phyloP scores from a whole-genome alignment of 1,140 invertebrate species.

The Drosophila virilis region DNA sequence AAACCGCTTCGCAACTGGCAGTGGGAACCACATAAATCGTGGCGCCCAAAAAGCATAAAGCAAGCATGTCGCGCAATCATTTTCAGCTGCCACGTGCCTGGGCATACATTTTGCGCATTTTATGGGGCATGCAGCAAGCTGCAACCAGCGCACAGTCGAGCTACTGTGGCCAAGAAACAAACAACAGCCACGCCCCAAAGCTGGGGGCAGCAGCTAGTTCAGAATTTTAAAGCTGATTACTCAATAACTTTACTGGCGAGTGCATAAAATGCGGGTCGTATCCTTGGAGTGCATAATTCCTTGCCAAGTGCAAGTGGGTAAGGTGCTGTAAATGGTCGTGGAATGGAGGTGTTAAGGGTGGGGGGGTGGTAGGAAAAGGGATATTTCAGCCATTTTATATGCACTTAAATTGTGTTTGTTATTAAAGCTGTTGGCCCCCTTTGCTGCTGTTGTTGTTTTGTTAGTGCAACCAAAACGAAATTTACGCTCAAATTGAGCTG shows the following conservation, averaged over 20 bases:
- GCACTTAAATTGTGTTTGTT: slow-evolving; percentile 80
- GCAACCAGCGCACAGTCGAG: slow-evolving; percentile 11
- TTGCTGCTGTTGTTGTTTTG: slow-evolving; percentile 41
- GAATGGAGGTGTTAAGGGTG: not conserved
- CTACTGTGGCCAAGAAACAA: slow-evolving; percentile 56
- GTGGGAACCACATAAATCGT: slow-evolving; percentile 62
- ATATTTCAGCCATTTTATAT: slow-evolving; percentile 70
- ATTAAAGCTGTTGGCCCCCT: slow-evolving; percentile 57
- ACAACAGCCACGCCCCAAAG: slow-evolving; percentile 48
- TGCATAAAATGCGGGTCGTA: slow-evolving; percentile 74
- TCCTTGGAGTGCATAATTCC: slow-evolving; percentile 76
- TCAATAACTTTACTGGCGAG: slow-evolving; percentile 77
- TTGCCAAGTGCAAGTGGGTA: slow-evolving; percentile 20
- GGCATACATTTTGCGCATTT: slow-evolving; percentile 79
- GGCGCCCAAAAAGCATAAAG: slow-evolving; percentile 77
- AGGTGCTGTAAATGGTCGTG: not conserved
- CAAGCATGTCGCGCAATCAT: slow-evolving; percentile 82
- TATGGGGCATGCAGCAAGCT: slow-evolving; percentile 50
- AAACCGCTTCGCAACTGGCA: slow-evolving; percentile 3
- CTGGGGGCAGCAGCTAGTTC: slow-evolving; percentile 31
- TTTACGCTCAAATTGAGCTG: slow-evolving; percentile 79
- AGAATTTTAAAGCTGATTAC: slow-evolving; percentile 80
- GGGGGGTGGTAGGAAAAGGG: not conserved
- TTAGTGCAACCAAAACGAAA: slow-evolving; percentile 59
- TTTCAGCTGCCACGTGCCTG: slow-evolving; percentile 80